Base-by-base conservation (phyloP, 1,140 invertebrate genomes). In the Trichonephila inaurata region DNA sequence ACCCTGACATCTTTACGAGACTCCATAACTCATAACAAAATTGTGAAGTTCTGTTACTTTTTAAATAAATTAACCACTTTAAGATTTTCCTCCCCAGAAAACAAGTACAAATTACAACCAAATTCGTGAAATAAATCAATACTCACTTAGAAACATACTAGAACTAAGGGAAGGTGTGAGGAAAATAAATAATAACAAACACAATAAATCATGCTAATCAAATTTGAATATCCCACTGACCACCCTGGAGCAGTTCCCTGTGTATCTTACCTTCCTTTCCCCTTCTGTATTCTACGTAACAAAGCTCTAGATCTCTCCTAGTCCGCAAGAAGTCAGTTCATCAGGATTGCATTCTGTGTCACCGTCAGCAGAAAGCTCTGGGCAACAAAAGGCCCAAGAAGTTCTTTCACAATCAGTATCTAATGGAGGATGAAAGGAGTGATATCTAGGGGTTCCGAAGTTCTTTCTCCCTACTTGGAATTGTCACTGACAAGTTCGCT, bases 341-440 rank as follows among this genome's bases (percentile, higher is more conserved):
- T 92, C 91, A 92, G 91, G 10, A 12, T 28, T 51, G 40, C 82
- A 86, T 72, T 92, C 28, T 72, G 72, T 72, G 91, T 86, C 64
- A 16, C 19, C 44, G 91, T 86, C 91, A 92, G 91, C 91, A 92
- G 91, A 92, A 92, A 86, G 62, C 83, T 28, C 44, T 40, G 21
- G n/a, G 40, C 82, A 69, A 92, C 82, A 69, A 87, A 92, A 72
- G 64, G 44, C 28, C 33, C 62, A 14, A 91, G 66, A 92, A 86
- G 82, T 87, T 58, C 83, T 62, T 33, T 87, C 81, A 92, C 83
- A 92, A 92, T 92, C 91, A 92, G 64, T 86, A 92, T 64, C 82
- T 92, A 92, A 92, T 92, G 91, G 91, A 92, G 91, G 91, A 86
- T 92, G 91, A 92, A 92, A 87, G 91, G 72, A 85, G 82, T 86